phyloP scores from a whole-genome alignment of 2,797 vertebrate species.

The Phataginus tetradactyla region DNA sequence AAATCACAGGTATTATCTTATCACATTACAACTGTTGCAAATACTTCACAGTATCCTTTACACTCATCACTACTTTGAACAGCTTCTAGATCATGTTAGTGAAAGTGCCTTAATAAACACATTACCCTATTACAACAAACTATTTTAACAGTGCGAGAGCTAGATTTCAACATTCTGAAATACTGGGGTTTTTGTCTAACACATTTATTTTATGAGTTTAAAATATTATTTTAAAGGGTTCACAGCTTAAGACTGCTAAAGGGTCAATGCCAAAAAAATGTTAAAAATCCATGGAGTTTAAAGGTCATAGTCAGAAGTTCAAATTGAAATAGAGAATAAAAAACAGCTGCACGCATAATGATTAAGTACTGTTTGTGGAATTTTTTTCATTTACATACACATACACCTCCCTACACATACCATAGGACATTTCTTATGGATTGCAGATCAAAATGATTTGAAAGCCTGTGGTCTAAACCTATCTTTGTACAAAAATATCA shows the following conservation, averaged over 20 bases:
- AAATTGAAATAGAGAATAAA: not conserved
- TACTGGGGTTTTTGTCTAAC: not conserved
- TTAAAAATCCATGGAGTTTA: not conserved
- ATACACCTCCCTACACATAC: not conserved
- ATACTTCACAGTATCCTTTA: conserved; percentile 32
- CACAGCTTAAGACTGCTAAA: not conserved
- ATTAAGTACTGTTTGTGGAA: not conserved
- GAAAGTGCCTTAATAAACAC: not conserved
- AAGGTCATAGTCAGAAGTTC: conserved; percentile 26
- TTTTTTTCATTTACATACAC: not conserved
- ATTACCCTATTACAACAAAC: not conserved
- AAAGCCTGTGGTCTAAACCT: conserved; percentile 37
- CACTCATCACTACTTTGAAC: not conserved
- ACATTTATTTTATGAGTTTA: not conserved
- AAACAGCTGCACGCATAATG: not conserved
- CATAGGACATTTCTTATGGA: not conserved
- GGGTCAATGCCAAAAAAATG: not conserved
- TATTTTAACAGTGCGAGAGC: not conserved
- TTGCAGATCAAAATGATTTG: not conserved
- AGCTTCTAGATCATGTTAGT: not conserved
- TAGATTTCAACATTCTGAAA: not conserved
- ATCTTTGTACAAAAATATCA: not conserved
- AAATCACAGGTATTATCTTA: not conserved
- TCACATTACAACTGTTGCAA: not conserved
- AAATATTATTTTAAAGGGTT: not conserved